Conservation (phyloP, 2,113 vertebrate genomes). For the Melanotaenia duboulayi region DNA sequence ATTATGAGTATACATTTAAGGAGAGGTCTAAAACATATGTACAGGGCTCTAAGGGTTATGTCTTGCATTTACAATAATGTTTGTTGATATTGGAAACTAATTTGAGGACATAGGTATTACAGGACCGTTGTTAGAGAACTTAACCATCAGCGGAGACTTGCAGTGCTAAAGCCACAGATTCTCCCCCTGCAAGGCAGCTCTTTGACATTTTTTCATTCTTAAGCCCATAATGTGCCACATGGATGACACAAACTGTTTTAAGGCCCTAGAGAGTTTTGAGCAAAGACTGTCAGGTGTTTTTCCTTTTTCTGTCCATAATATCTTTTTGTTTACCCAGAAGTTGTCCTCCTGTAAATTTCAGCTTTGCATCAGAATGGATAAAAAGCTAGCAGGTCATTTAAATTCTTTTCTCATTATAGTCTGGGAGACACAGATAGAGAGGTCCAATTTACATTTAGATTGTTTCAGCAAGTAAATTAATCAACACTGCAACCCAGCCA, state of each 20-base stretch:
- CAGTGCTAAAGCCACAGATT: too few species aligned
- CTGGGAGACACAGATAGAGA: constrained; percentile 83
- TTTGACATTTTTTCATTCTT: not conserved
- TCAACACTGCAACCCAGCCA: constrained; percentile 69
- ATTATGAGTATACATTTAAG: too few species aligned
- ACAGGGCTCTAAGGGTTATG: too few species aligned
- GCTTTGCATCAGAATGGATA: constrained; percentile 77
- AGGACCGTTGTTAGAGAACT: too few species aligned
- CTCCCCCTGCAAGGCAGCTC: too few species aligned
- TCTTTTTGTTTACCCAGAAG: constrained; percentile 73
- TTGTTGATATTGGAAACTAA: too few species aligned
- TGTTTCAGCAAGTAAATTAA: constrained; percentile 86
- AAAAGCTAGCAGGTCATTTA: constrained; percentile 81
- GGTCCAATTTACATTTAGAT: constrained; percentile 87
- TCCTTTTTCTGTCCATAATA: constrained; percentile 57
- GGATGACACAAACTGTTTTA: too few species aligned
- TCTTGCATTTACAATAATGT: too few species aligned
- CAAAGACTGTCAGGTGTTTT: constrained; percentile 15
- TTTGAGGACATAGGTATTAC: too few species aligned
- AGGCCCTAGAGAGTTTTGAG: not conserved
- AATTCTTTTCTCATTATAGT: constrained; percentile 84
- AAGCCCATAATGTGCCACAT: too few species aligned
- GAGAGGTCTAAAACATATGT: too few species aligned
- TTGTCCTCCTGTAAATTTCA: constrained; percentile 74
- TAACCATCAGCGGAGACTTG: too few species aligned